A percentile compares a stretch with the other conserved stretches of the same genome.
phyloP scores from a whole-genome alignment of 2,888 invertebrate species.

The Lepeophtheirus nordmannii region DNA sequence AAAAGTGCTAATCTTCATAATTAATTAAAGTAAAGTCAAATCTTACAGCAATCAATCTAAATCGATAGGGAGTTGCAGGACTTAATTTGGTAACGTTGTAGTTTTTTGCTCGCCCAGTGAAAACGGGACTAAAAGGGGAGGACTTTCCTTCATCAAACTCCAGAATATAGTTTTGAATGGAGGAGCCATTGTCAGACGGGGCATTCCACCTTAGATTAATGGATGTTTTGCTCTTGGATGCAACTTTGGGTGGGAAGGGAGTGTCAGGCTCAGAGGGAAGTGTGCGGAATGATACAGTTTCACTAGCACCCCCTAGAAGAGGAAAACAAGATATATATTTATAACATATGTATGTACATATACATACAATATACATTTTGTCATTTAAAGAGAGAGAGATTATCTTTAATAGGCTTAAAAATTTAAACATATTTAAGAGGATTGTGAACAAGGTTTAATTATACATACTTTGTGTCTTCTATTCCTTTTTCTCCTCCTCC shows the following conservation, averaged over 20 bases:
- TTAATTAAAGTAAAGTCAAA: background rate
- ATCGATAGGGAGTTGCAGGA: slow-evolving; percentile 61
- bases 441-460: no score
- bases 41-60: slow-evolving; percentile 39
- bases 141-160: slow-evolving; percentile 48
- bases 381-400: background rate
- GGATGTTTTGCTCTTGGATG: slow-evolving; percentile 52
- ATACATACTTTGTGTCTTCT: no score
- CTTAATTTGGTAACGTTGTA: slow-evolving; percentile 57
- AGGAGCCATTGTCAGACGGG: slow-evolving; percentile 61
- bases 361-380: slow-evolving; percentile 7
- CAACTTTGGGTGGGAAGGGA: slow-evolving; percentile 52
- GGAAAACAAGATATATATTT: slow-evolving; percentile 1
- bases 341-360: slow-evolving; percentile 26
- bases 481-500: no score
- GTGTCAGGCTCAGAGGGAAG: slow-evolving; percentile 63
- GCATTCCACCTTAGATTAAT: slow-evolving; percentile 44
- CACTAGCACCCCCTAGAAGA: slow-evolving; percentile 35
- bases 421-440: no score
- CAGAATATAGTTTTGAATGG: slow-evolving; percentile 55
- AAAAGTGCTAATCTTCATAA: slow-evolving; percentile 21
- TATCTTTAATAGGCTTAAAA: no score
- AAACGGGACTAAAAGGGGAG: slow-evolving; percentile 43
- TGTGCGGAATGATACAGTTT: slow-evolving; percentile 62
- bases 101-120: slow-evolving; percentile 55